These are phyloP conservation scores for Palaemon carinicauda DNA, from an alignment of 1,140 invertebrate genomes.

Conservation along the genomic window DNA sequence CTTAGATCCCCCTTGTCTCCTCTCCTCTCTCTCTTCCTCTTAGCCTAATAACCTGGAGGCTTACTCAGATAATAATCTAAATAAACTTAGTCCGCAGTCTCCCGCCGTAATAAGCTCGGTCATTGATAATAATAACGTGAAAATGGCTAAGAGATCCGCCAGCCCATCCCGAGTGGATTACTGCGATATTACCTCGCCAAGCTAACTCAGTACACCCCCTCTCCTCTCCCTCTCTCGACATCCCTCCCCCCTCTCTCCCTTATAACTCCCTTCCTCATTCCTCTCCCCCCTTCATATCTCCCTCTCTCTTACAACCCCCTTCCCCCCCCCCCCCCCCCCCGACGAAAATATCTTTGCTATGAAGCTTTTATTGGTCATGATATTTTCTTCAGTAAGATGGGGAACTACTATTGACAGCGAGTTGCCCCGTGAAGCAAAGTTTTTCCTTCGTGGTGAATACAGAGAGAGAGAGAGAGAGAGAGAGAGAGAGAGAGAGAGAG, in stretches of 20 bases:
- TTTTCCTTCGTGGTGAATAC: background rate
- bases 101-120: constrained; percentile 26
- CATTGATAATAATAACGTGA: constrained; percentile 47
- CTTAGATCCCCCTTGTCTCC: background rate
- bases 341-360: too few relatives aligned
- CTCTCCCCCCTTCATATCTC: background rate
- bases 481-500: too few relatives aligned
- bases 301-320: background rate
- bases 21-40: background rate
- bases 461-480: too few relatives aligned
- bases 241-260: background rate
- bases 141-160: constrained; percentile 34
- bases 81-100: constrained; percentile 45
- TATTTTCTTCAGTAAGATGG: too few relatives aligned
- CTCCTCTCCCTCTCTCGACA: background rate
- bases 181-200: constrained; percentile 14
- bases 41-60: background rate
- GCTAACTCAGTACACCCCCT: background rate
- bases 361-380: too few relatives aligned
- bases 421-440: too few relatives aligned
- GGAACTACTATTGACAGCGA: too few relatives aligned
- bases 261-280: background rate
- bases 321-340: background rate
- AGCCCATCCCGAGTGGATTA: constrained; percentile 45
- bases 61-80: constrained; percentile 37